Base-by-base conservation (phyloP, 2,113 vertebrate species). In the Rhea americana region DNA sequence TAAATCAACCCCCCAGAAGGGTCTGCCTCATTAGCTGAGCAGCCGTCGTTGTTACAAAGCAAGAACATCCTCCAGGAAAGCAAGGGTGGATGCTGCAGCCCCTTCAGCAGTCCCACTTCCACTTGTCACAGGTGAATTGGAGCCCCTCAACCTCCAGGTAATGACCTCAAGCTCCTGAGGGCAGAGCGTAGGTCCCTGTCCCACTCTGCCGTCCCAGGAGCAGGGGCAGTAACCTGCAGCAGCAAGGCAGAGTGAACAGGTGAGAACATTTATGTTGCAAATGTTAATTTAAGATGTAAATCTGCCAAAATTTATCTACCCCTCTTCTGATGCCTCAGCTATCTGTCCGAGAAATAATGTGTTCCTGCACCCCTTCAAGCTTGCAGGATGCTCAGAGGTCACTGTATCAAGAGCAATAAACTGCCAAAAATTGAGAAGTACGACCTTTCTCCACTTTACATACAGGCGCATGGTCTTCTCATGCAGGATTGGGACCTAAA, bases 61-160 rank as follows among this genome's bases (percentile, higher is more conserved):
- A 32, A 16, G 16, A 28, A 16, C 55, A 30, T 26, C 55, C 55
- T 30, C 15, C 21, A 16, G 28, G 55, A 16, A 18, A 18, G 28
- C 28, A 18, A 7, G 51, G 55, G 9, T 56, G 53, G 53, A 28
- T 5, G 14, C 47, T 50, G 47, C 41, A 51, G 67, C 47, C 67
- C 68, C 47, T 19, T 24, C n/a, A 30, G 48, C 68, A 32, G 65
- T 18, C 41, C 43, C 2, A 0, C 10, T 25, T 53, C 28, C 12
- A 3, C 14, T 50, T 48, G 19, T 41, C 68, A 41, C 25, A 4
- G 0, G 0, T 0, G 1, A 77, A 66, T 16, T 87, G 56, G 20
- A 85, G 37, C 50, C 43, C 39, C 8, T 13, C 53, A 83, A 30
- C 48, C 37, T 11, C 15, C 72, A 61, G 28, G 21, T 73, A 12